Percentiles rank a stretch among this genome's conserved stretches.
These are phyloP conservation scores for Elmis aenea DNA, from an alignment of 2,888 invertebrate species.

Conservation along the genomic window DNA sequence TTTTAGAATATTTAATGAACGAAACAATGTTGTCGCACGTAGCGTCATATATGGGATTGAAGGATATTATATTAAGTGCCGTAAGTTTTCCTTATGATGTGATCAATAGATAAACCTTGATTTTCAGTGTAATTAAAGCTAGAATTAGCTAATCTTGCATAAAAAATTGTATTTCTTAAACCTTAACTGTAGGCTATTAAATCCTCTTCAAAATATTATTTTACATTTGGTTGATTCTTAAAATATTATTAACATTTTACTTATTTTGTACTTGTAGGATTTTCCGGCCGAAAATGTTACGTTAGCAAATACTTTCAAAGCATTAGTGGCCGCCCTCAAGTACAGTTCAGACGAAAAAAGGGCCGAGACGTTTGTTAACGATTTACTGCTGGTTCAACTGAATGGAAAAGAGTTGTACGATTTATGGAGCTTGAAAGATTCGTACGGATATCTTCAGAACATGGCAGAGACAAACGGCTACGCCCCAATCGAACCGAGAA, in stretches of 20 bases:
- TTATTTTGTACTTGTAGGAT: constrained; percentile 51
- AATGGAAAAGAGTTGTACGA: constrained; percentile 81
- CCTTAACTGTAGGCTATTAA: too few species aligned
- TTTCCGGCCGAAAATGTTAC: constrained; percentile 62
- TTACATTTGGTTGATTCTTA: constrained; percentile 2
- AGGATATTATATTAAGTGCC: constrained; percentile 71
- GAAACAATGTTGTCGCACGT: constrained; percentile 66
- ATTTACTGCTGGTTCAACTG: constrained; percentile 80
- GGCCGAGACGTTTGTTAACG: constrained; percentile 74
- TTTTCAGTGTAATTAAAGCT: too few species aligned
- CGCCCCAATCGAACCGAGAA: constrained; percentile 65
- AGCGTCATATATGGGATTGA: constrained; percentile 71
- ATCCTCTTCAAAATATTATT: too few species aligned
- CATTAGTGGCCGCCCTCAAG: constrained; percentile 73
- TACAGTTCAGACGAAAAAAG: constrained; percentile 60
- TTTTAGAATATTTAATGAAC: constrained; percentile 62
- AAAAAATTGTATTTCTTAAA: not conserved
- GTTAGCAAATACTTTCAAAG: constrained; percentile 70
- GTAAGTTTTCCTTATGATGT: too few species aligned
- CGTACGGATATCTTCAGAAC: constrained; percentile 64
- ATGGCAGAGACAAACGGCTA: constrained; percentile 54
- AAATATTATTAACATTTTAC: not conserved
- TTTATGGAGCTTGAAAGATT: constrained; percentile 76
- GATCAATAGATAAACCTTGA: too few species aligned
- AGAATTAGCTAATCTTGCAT: not conserved